Evolutionary conservation across 2,888 invertebrate species (phyloP).

Genomic region (Diaphora mendica): DNA sequence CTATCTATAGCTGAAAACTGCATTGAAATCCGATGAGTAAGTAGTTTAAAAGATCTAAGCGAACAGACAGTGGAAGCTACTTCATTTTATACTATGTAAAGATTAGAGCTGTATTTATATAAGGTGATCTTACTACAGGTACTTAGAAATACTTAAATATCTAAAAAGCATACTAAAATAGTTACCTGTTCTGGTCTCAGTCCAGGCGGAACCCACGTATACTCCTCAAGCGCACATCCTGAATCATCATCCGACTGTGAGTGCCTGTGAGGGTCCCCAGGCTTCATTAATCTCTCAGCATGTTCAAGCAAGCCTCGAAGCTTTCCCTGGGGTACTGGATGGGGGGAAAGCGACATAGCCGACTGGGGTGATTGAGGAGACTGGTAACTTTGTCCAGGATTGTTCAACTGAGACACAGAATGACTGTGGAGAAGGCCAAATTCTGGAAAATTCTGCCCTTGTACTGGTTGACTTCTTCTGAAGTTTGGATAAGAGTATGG

Average conservation of each 20-base stretch:
- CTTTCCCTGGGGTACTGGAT: slow-evolving; percentile 80
- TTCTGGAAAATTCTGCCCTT: slow-evolving; percentile 65
- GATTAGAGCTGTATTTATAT: too few species aligned
- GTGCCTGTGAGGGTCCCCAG: slow-evolving; percentile 92
- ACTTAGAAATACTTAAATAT: not conserved
- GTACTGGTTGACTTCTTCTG: slow-evolving; percentile 68
- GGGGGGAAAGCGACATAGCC: slow-evolving; percentile 81
- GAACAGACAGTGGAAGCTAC: too few species aligned
- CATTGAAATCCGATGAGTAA: too few species aligned
- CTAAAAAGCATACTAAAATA: not conserved
- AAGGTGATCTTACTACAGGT: too few species aligned
- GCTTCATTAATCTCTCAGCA: slow-evolving; percentile 88
- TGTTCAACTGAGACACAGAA: slow-evolving; percentile 69
- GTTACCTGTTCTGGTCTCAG: slow-evolving; percentile 97
- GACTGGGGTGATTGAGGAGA: slow-evolving; percentile 79
- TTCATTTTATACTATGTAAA: too few species aligned
- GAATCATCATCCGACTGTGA: slow-evolving; percentile 99
- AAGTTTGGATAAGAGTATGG: slow-evolving; percentile 79
- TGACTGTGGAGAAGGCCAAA: slow-evolving; percentile 70
- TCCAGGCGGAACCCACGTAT: slow-evolving; percentile 99
- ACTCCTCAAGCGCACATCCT: slow-evolving; percentile 98
- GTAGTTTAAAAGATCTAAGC: too few species aligned
- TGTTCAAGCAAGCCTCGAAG: slow-evolving; percentile 80
- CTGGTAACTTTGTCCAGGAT: slow-evolving; percentile 70
- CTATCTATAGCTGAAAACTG: too few species aligned